Conservation (phyloP, 2,888 invertebrate genomes). For the Oegoconia quadripuncta region DNA sequence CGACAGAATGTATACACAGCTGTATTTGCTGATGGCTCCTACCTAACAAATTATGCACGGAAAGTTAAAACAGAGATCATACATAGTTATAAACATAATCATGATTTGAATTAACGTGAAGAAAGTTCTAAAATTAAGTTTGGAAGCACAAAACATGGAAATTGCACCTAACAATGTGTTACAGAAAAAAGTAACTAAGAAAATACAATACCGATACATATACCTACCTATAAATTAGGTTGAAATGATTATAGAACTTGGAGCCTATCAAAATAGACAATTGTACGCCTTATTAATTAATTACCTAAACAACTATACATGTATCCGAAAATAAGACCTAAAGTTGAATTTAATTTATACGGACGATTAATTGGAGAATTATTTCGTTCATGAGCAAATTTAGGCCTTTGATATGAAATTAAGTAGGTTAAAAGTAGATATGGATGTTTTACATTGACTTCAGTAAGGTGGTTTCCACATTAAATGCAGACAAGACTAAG, state of each 20-base stretch:
- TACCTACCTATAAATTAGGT: too few relatives aligned
- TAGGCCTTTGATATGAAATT: constrained; percentile 45
- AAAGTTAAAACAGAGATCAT: constrained; percentile 1
- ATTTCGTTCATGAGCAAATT: constrained; percentile 33
- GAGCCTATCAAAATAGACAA: constrained; percentile 29
- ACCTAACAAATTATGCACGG: background rate
- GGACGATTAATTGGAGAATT: constrained; percentile 29
- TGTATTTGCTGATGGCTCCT: too few relatives aligned
- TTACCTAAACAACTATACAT: constrained; percentile 5
- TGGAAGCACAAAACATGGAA: too few relatives aligned
- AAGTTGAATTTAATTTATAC: constrained; percentile 11
- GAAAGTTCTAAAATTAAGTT: background rate
- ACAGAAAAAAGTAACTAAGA: background rate
- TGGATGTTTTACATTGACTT: constrained; percentile 22
- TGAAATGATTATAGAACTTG: too few relatives aligned
- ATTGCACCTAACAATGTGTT: constrained; percentile 4
- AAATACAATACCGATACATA: background rate
- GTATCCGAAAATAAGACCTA: constrained; percentile 5
- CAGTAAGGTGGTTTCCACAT: constrained; percentile 1
- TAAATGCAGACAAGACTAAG: constrained; percentile 1
- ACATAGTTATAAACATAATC: background rate
- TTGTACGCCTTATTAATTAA: constrained; percentile 16
- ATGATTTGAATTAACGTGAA: background rate
- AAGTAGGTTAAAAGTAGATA: constrained; percentile 21
- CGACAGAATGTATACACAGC: too few relatives aligned